Conservation (phyloP, 2,888 invertebrate species). For the Papilio protenor region DNA sequence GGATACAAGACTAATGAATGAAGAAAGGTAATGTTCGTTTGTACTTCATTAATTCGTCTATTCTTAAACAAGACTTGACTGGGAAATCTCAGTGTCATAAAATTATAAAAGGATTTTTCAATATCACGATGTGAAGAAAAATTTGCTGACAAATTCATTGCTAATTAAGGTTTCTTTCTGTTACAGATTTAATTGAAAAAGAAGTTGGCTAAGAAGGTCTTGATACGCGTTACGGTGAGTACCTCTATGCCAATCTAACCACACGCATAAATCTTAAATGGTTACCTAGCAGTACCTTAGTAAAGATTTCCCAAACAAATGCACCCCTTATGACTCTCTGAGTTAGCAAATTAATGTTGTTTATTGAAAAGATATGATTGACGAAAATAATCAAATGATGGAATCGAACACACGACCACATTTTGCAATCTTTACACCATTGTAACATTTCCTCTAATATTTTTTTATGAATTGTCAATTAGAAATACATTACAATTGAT, state of each 20-base stretch:
- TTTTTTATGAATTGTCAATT: no score
- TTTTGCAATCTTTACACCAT: not conserved
- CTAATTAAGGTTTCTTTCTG: not conserved
- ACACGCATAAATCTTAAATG: not conserved
- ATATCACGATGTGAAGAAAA: not conserved
- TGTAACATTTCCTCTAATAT: not conserved
- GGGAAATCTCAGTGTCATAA: not conserved
- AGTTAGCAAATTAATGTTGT: no score
- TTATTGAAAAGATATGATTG: not conserved
- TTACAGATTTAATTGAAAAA: constrained; percentile 40
- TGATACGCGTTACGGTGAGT: constrained; percentile 37
- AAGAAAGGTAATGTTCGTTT: not conserved
- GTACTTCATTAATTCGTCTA: not conserved
- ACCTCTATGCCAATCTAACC: not conserved
- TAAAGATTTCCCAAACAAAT: no score
- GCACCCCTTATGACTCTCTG: no score
- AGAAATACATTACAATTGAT: no score
- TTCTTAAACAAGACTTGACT: not conserved
- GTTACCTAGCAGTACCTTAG: not conserved
- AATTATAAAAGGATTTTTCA: not conserved
- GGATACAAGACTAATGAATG: not conserved
- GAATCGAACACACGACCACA: not conserved
- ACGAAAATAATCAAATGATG: not conserved
- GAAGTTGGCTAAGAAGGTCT: constrained; percentile 25
- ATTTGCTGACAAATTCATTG: no score